phyloP scores from a whole-genome alignment of 2,797 vertebrate species.

The Dryobates pubescens region DNA sequence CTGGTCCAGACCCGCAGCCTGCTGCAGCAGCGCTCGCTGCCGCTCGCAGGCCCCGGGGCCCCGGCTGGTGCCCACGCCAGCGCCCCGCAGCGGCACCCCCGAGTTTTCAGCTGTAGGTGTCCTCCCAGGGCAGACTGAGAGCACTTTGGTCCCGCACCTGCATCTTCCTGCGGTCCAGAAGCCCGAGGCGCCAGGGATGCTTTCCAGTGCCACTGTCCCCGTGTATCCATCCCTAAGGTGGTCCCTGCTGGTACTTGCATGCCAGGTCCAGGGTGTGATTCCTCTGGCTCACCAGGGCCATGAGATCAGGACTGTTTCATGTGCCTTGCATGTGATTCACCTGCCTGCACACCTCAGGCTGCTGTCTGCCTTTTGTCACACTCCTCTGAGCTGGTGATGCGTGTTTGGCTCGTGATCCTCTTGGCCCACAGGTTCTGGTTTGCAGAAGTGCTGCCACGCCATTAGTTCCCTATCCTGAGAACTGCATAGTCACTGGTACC shows the following conservation, averaged over 20 bases:
- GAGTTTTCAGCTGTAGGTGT: not conserved
- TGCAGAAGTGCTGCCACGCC: not conserved
- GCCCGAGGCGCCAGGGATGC: not conserved
- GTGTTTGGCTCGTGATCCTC: not conserved
- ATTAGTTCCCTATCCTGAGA: not conserved
- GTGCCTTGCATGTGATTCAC: not conserved
- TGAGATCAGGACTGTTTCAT: not conserved
- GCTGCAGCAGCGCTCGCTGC: not conserved
- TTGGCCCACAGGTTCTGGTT: not conserved
- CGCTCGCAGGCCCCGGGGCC: not conserved
- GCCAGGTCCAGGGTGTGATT: not conserved
- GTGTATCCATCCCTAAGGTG: not conserved
- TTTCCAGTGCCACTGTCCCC: not conserved
- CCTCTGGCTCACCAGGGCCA: rapidly evolving
- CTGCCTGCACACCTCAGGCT: not conserved
- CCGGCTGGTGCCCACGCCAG: rapidly evolving
- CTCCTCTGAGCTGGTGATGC: not conserved
- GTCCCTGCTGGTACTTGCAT: not conserved
- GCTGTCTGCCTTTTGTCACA: not conserved
- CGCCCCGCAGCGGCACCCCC: not conserved
- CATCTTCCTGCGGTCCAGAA: too few species aligned
- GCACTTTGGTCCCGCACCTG: rapidly evolving
- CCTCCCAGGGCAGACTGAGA: not conserved
- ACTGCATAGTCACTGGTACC: not conserved
- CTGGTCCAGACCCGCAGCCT: not conserved